phyloP scores from a whole-genome alignment of 1,140 invertebrate species.

The Gryllus bimaculatus region DNA sequence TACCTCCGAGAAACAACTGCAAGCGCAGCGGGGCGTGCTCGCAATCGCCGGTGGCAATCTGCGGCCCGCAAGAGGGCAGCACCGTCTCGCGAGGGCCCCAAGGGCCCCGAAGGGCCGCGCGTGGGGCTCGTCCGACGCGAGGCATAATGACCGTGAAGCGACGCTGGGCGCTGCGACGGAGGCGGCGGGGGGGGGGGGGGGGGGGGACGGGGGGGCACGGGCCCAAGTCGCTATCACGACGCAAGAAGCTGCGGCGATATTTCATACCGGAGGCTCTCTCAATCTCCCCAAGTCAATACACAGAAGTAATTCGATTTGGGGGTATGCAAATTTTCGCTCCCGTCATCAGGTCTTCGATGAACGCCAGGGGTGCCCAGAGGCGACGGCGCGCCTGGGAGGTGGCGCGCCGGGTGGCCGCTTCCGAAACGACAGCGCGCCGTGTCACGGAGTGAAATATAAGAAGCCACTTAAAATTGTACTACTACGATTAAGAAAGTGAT shows the following conservation, averaged over 20 bases:
- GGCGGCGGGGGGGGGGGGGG: background rate
- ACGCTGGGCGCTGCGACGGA: background rate
- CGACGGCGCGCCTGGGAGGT: background rate
- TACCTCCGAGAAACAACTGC: too few relatives aligned
- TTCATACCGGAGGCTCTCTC: slow-evolving; percentile 15
- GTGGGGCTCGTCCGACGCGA: too few relatives aligned
- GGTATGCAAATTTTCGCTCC: slow-evolving; percentile 22
- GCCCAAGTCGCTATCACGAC: background rate
- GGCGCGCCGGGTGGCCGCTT: background rate
- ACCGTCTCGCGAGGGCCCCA: too few relatives aligned
- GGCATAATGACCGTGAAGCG: background rate
- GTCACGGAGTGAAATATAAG: too few relatives aligned
- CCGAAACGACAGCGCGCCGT: too few relatives aligned
- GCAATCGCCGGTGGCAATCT: too few relatives aligned
- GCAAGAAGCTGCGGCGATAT: background rate
- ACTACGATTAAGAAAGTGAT: too few relatives aligned
- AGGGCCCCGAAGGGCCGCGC: too few relatives aligned
- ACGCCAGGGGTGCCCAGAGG: slow-evolving; percentile 10
- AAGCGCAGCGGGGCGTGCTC: too few relatives aligned
- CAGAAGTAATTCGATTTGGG: slow-evolving; percentile 25
- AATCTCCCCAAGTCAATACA: slow-evolving; percentile 23
- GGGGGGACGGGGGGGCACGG: background rate
- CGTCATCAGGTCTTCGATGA: slow-evolving; percentile 15
- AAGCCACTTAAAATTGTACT: too few relatives aligned
- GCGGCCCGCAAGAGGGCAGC: too few relatives aligned